Conservation (phyloP, 1,140 invertebrate species). For the Pseudoatta argentina region DNA sequence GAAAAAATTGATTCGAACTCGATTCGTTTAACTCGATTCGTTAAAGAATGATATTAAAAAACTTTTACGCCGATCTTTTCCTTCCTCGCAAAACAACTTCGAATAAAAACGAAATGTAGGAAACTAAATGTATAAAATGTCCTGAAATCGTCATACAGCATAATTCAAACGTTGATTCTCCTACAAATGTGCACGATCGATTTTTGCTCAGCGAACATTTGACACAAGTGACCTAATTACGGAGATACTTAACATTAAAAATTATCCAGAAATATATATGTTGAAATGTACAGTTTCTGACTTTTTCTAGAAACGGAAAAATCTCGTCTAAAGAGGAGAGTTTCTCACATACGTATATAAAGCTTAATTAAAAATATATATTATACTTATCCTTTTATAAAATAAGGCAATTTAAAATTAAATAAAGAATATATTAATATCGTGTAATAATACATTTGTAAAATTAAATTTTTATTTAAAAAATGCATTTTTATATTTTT, state of each 20-base stretch:
- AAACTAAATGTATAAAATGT: background rate
- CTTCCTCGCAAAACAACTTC: background rate
- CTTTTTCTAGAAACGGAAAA: background rate
- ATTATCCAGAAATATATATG: background rate
- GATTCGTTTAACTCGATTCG: too few relatives aligned
- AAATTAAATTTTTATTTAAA: too few relatives aligned
- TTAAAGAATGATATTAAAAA: background rate
- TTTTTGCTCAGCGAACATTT: constrained; percentile 6
- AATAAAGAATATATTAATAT: background rate
- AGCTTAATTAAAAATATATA: background rate
- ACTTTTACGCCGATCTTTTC: background rate
- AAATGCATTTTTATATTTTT: too few relatives aligned
- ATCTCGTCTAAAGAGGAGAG: background rate
- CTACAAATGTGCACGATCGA: constrained; percentile 11
- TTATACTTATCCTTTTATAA: background rate
- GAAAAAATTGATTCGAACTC: too few relatives aligned
- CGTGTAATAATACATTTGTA: too few relatives aligned
- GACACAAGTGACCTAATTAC: constrained; percentile 43
- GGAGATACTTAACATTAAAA: constrained; percentile 35
- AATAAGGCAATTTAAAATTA: background rate
- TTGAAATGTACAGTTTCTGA: background rate
- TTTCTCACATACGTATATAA: background rate
- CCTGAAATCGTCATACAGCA: background rate
- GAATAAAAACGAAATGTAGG: background rate
- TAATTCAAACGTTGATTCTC: constrained; percentile 19